Percentiles rank a stretch among this genome's conserved stretches.
Conservation (phyloP, 2,797 vertebrate genomes). For the Loris lydekkerianus region DNA sequence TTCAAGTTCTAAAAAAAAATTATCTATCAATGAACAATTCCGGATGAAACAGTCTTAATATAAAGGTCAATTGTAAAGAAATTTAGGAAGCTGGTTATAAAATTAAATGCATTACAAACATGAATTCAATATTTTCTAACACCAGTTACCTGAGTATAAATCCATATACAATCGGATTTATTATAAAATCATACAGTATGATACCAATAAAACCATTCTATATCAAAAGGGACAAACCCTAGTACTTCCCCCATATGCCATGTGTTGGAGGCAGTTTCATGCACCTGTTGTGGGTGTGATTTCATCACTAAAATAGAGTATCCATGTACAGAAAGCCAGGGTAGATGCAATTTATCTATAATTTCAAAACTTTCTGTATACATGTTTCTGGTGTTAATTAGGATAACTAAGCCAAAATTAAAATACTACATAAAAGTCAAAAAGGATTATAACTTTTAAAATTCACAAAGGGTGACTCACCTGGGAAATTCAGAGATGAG, state of each 20-base stretch:
- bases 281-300: slow-evolving; percentile 84
- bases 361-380: slow-evolving; percentile 52
- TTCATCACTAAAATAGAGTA: slow-evolving; percentile 53
- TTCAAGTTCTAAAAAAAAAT: slow-evolving; percentile 29
- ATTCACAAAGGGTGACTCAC: not conserved
- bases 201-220: slow-evolving; percentile 81
- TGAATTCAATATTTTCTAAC: slow-evolving; percentile 74
- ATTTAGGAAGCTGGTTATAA: slow-evolving; percentile 76
- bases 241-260: slow-evolving; percentile 66
- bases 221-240: slow-evolving; percentile 79
- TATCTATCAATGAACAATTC: slow-evolving; percentile 11
- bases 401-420: slow-evolving; percentile 10
- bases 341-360: slow-evolving; percentile 24
- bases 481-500: not conserved
- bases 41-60: slow-evolving; percentile 55
- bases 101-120: slow-evolving; percentile 76
- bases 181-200: slow-evolving; percentile 70
- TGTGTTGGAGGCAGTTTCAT: slow-evolving; percentile 69
- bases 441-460: not conserved
- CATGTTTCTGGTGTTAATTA: slow-evolving; percentile 13
- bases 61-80: slow-evolving; percentile 66
- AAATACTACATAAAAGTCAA: slow-evolving; percentile 44
- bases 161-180: slow-evolving; percentile 77
- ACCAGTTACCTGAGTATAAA: slow-evolving; percentile 56
- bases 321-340: slow-evolving; percentile 22